Percentiles rank a stretch among this genome's conserved stretches.
Evolutionary conservation across 1,140 invertebrate species (phyloP).

Genomic region (Phthorimaea operculella): DNA sequence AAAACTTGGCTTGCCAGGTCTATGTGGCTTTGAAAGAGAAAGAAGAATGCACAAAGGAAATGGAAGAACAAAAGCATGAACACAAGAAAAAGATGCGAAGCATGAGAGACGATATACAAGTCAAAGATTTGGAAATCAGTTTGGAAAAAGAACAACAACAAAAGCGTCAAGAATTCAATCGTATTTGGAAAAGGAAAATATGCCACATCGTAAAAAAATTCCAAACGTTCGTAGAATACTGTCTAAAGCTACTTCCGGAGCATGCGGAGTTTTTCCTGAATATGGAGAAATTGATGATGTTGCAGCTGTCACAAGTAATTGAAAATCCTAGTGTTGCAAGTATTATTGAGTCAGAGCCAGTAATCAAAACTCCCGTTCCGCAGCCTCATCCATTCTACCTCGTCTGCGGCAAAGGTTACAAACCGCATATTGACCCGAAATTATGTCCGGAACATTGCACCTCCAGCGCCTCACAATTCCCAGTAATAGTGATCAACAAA

Average conservation of each 20-base stretch:
- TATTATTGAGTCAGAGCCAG: constrained; percentile 35
- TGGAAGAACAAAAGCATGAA: constrained; percentile 27
- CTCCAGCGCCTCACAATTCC: constrained; percentile 40
- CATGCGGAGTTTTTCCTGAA: constrained; percentile 55
- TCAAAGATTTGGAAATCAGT: constrained; percentile 43
- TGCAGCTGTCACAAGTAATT: constrained; percentile 40
- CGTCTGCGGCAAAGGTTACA: constrained; percentile 44
- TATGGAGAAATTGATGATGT: constrained; percentile 53
- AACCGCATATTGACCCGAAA: constrained; percentile 30
- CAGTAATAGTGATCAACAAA: constrained; percentile 50
- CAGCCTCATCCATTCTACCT: constrained; percentile 46
- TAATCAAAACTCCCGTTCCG: constrained; percentile 28
- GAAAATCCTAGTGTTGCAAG: constrained; percentile 40
- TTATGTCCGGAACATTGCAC: constrained; percentile 45
- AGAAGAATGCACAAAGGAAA: constrained; percentile 37
- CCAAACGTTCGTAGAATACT: constrained; percentile 50
- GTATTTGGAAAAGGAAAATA: constrained; percentile 50
- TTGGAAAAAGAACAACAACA: constrained; percentile 36
- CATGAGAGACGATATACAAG: constrained; percentile 28
- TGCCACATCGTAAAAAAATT: constrained; percentile 50
- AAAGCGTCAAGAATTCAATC: constrained; percentile 31
- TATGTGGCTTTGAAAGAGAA: constrained; percentile 54
- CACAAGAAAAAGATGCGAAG: constrained; percentile 39
- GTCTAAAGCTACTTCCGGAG: constrained; percentile 43
- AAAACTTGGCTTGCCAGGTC: constrained; percentile 53